Conservation (phyloP, 2,113 vertebrate genomes). For the Notarius quadriscutis region DNA sequence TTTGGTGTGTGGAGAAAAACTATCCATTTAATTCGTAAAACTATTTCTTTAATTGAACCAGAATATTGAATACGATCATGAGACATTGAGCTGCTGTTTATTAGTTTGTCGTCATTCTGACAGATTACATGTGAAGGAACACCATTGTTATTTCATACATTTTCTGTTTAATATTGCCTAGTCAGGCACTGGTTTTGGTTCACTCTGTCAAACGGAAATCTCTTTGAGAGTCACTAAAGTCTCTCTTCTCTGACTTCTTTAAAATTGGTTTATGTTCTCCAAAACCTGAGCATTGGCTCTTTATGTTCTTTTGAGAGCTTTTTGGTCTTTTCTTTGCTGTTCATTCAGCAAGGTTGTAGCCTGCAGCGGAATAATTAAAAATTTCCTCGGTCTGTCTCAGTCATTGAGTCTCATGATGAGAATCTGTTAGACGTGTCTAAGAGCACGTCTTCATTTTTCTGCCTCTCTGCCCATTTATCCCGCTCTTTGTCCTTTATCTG, state of each 20-base stretch:
- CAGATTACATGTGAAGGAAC: not conserved
- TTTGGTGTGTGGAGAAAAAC: not conserved
- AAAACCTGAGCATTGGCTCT: constrained; percentile 15
- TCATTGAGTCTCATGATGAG: constrained; percentile 51
- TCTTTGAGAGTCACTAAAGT: constrained; percentile 32
- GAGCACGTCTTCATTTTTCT: constrained; percentile 19
- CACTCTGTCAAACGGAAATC: not conserved
- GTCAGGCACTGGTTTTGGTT: not conserved
- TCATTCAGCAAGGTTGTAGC: constrained; percentile 37
- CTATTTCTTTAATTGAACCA: not conserved
- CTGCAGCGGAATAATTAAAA: constrained; percentile 57
- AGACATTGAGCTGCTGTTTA: not conserved
- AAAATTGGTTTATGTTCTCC: constrained; percentile 22
- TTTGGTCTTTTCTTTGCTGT: constrained; percentile 22
- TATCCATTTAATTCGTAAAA: not conserved
- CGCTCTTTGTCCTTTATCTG: not conserved
- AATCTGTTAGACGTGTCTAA: constrained; percentile 47
- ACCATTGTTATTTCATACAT: not conserved
- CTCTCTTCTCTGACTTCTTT: constrained; percentile 26
- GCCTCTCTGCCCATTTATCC: not conserved
- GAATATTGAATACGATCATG: not conserved
- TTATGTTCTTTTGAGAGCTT: constrained; percentile 26
- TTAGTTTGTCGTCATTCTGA: not conserved
- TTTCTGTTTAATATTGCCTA: not conserved
- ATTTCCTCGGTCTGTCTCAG: constrained; percentile 52